These are phyloP conservation scores for Catharus minimus DNA, from an alignment of 2,113 vertebrate species.

Conservation along the genomic window DNA sequence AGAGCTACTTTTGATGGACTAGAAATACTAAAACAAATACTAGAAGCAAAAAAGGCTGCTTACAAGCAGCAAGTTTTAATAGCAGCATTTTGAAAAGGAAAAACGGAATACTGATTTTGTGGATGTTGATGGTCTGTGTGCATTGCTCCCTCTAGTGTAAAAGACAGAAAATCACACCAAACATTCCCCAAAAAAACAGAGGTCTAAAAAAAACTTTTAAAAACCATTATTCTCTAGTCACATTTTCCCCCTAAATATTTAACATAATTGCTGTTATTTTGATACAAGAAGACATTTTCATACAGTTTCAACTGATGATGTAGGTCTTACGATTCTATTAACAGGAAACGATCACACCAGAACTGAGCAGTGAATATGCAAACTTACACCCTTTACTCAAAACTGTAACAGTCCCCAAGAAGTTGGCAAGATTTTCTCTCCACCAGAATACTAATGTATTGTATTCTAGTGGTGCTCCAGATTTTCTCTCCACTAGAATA, in stretches of 20 bases:
- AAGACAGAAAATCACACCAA: background rate
- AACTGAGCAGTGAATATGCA: background rate
- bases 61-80: background rate
- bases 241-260: background rate
- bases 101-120: background rate
- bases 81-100: background rate
- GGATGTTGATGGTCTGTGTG: background rate
- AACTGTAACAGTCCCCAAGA: background rate
- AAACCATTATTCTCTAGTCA: background rate
- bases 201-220: background rate
- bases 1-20: background rate
- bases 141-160: constrained; percentile 54
- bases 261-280: background rate
- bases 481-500: background rate
- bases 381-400: background rate
- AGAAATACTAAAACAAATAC: background rate
- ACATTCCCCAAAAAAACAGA: background rate
- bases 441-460: background rate
- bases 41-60: background rate
- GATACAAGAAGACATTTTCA: background rate
- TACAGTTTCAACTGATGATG: background rate
- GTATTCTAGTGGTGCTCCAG: background rate
- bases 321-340: background rate
- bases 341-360: background rate
- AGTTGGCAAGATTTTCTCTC: fast-evolving